Conservation (phyloP, 2,797 vertebrate species). For the Peromyscus attwateri region DNA sequence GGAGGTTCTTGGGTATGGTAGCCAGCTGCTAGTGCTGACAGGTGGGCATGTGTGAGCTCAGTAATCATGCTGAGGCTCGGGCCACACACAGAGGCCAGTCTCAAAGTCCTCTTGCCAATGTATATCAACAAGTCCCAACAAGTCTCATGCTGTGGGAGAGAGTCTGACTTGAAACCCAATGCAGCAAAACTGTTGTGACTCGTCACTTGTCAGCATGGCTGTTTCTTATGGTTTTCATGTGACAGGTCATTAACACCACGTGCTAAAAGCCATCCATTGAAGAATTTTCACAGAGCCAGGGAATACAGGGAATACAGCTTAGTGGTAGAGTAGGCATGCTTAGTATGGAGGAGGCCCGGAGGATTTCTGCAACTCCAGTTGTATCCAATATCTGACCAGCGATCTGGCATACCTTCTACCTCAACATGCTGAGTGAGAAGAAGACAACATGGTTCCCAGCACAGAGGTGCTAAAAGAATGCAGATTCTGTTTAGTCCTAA, state of each 20-base stretch:
- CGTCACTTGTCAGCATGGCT: constrained; percentile 8
- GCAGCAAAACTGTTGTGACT: constrained; percentile 34
- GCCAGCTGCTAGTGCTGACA: neutral
- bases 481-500: too few relatives aligned
- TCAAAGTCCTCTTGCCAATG: neutral
- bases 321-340: neutral
- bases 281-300: neutral
- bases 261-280: neutral
- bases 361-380: too few relatives aligned
- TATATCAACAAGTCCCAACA: constrained; percentile 19
- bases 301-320: neutral
- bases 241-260: constrained; percentile 31
- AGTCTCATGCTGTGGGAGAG: constrained; percentile 49
- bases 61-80: too few relatives aligned
- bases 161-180: constrained; percentile 37
- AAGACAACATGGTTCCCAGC: too few relatives aligned
- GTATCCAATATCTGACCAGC: too few relatives aligned
- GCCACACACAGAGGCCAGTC: neutral
- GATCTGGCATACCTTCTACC: too few relatives aligned
- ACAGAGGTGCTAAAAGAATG: too few relatives aligned
- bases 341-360: neutral
- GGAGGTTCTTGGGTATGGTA: neutral
- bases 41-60: neutral
- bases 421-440: too few relatives aligned
- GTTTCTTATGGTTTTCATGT: constrained; percentile 18